Conservation (phyloP, 2,888 invertebrate species). For the Zygothrica quintamaculata region DNA sequence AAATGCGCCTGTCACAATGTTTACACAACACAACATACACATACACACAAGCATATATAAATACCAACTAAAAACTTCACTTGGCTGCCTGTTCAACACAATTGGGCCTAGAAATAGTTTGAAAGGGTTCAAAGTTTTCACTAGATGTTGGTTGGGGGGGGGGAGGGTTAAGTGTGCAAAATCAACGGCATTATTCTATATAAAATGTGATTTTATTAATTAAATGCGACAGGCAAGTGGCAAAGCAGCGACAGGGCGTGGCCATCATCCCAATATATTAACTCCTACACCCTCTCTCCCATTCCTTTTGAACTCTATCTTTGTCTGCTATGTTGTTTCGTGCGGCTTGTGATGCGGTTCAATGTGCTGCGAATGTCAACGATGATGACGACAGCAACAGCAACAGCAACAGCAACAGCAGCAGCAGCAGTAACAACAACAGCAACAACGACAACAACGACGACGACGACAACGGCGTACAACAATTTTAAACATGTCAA, state of each 20-base stretch:
- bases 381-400: conserved; percentile 7
- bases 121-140: conserved; percentile 1
- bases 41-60: conserved; percentile 14
- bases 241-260: conserved; percentile 66
- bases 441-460: conserved; percentile 5
- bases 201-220: conserved; percentile 77
- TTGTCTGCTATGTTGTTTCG: conserved; percentile 7
- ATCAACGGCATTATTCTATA: conserved; percentile 66
- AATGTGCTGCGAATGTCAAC: conserved; percentile 63
- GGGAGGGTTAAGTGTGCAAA: conserved; percentile 43
- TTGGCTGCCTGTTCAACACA: not conserved
- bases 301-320: not conserved
- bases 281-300: not conserved
- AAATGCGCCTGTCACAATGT: conserved; percentile 65
- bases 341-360: conserved; percentile 68
- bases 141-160: conserved; percentile 14
- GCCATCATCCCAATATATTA: no score
- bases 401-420: conserved; percentile 38
- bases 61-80: not conserved
- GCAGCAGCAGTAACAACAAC: conserved; percentile 3
- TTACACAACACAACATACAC: conserved; percentile 37
- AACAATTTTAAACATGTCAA: conserved; percentile 75
- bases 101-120: conserved; percentile 14
- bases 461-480: conserved; percentile 51
- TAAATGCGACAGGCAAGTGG: conserved; percentile 74